phyloP scores from a whole-genome alignment of 2,113 vertebrate species.

The Coracopsis vasa region DNA sequence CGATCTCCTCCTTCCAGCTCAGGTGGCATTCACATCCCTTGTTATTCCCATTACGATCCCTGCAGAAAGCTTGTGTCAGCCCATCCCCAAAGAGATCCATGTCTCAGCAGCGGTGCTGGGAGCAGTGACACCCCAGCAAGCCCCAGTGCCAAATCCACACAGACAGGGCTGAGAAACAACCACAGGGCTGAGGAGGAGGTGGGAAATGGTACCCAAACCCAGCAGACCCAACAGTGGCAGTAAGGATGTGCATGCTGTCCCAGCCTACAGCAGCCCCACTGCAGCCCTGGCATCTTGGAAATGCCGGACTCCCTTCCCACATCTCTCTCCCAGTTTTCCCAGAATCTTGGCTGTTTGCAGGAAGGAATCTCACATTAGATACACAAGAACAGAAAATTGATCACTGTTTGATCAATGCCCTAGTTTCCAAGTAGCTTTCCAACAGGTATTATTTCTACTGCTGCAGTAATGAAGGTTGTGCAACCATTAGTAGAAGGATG shows the following conservation, averaged over 20 bases:
- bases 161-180: neutral
- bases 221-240: neutral
- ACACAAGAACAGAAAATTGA: neutral
- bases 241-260: neutral
- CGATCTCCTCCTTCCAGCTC: neutral
- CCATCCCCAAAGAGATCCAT: neutral
- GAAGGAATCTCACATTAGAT: neutral
- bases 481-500: neutral
- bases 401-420: neutral
- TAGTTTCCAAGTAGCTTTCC: neutral
- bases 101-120: rapidly evolving
- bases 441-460: neutral
- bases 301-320: neutral
- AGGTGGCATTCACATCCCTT: neutral
- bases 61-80: neutral
- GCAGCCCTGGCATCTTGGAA: neutral
- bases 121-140: neutral
- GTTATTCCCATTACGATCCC: neutral
- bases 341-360: neutral
- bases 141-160: neutral
- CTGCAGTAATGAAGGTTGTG: neutral
- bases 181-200: neutral
- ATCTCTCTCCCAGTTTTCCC: rapidly evolving
- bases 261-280: neutral
- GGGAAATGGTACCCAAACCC: neutral